phyloP scores from a whole-genome alignment of 2,113 vertebrate genomes.

The Rhizomys pruinosus region DNA sequence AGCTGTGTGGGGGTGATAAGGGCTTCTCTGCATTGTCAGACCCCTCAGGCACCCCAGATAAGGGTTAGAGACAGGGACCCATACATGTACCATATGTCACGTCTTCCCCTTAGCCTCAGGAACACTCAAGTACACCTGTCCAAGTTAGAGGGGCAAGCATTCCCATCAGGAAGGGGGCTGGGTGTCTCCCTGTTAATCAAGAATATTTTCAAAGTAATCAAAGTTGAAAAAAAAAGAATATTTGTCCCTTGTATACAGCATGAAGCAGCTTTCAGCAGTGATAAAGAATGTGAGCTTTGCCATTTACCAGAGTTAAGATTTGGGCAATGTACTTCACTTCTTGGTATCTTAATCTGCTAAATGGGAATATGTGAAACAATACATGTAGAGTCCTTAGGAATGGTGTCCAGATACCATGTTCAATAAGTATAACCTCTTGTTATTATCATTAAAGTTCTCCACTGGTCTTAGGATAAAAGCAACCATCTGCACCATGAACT shows the following conservation, averaged over 20 bases:
- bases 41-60: neutral
- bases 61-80: neutral
- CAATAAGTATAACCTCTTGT: neutral
- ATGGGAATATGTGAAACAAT: neutral
- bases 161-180: neutral
- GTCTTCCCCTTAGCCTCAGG: neutral
- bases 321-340: neutral
- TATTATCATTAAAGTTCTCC: neutral
- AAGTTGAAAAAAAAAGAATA: no score
- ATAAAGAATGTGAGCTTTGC: neutral
- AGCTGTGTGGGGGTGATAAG: conserved; percentile 58
- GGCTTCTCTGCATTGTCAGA: conserved; percentile 15
- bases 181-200: neutral
- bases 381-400: neutral
- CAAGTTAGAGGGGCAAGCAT: neutral
- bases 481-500: neutral
- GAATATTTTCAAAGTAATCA: no score
- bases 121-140: neutral
- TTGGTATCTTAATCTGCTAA: neutral
- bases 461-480: neutral
- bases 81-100: neutral
- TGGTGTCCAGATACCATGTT: neutral
- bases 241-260: neutral
- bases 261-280: neutral
- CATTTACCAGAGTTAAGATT: neutral